Evolutionary conservation across 1,140 invertebrate species (phyloP), one percentile per base, ranked within the genome.

Genomic region (Pogonognathellus flavescens): DNA sequence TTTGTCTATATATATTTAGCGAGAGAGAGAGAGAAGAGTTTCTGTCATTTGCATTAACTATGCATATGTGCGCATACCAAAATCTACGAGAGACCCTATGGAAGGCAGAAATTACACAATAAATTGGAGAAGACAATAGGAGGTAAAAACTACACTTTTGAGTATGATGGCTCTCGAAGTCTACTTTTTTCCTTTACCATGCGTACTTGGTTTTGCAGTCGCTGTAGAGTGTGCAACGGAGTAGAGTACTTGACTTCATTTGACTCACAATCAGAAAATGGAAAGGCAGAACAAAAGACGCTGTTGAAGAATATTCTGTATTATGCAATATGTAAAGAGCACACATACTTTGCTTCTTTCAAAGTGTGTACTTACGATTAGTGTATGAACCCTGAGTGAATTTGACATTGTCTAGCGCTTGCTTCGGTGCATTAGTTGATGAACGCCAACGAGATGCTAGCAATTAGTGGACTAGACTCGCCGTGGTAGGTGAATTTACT

Each of bases 211-310:
- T 62, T n/a, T n/a, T 55, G 53, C 11, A 55, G 31, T 41, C 2
- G 53, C 53, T 55, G 53, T 2, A 9, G 20, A 18, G 31, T 76
- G 41, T 25, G 49, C 25, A 50, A 31, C 11, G 41, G 13, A n/a
- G 41, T 49, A 4, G 66, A 66, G 70, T 76, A 76, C 70, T 76
- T 76, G 70, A 76, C 25, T 76, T 76, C 62, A 76, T 76, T 76
- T 76, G 70, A 76, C 70, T 76, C 70, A 31, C 70, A 76, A 76
- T 76, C 70, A 76, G 70, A 76, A 76, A 49, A 31, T 18, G 16
- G 41, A 10, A 76, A 31, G 70, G n/a, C 70, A 76, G 31, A 76
- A 76, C 25, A 41, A 76, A 76, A 76, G 70, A 76, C 5, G 31
- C 5, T 57, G n/a, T n/a, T 49, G 6, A 76, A 49, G 70, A 25